These are phyloP conservation scores for Troides aeacus DNA, from an alignment of 2,888 invertebrate species.

Conservation along the genomic window DNA sequence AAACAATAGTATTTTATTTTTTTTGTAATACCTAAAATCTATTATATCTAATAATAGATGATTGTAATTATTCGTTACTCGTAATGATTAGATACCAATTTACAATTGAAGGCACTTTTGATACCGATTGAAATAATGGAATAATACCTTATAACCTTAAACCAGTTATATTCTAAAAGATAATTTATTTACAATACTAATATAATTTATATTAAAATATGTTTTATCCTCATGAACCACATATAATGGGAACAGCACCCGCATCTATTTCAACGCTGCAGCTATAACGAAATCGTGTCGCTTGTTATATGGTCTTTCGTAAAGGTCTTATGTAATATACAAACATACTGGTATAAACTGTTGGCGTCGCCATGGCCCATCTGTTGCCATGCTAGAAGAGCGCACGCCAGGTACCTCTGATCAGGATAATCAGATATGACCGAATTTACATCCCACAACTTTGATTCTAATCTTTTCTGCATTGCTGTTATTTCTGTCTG, in stretches of 20 bases:
- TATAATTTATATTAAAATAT: background rate
- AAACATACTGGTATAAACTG: constrained; percentile 56
- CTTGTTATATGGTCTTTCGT: background rate
- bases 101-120: too few species aligned
- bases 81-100: too few species aligned
- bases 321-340: background rate
- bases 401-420: constrained; percentile 59
- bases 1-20: too few species aligned
- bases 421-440: constrained; percentile 45
- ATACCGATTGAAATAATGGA: too few species aligned
- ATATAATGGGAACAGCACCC: constrained; percentile 36
- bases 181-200: background rate
- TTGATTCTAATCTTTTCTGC: constrained; percentile 44
- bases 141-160: background rate
- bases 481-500: constrained; percentile 47
- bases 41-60: too few species aligned
- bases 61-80: too few species aligned
- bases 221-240: constrained; percentile 23
- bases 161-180: background rate
- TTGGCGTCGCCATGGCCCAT: constrained; percentile 57
- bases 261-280: constrained; percentile 40
- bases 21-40: too few species aligned
- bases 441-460: constrained; percentile 38
- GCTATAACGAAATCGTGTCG: constrained; percentile 6
- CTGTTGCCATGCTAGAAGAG: constrained; percentile 69